Base-by-base conservation (phyloP, 2,797 vertebrate genomes). In the Toxotes lorentzi region DNA sequence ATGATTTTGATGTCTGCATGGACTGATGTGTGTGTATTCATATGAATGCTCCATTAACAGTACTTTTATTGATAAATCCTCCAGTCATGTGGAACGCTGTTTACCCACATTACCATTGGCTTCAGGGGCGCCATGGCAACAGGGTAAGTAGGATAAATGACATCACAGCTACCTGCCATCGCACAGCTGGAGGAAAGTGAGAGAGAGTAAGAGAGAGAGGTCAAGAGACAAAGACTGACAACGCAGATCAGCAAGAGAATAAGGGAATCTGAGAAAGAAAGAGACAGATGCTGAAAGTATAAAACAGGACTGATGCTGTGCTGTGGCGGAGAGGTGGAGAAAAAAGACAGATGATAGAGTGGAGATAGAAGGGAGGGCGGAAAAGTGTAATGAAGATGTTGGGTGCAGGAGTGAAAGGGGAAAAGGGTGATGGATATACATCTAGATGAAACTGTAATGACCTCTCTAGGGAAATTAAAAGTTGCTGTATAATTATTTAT, bases 381-480 rank as follows among this genome's bases (percentile, higher is more conserved):
- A 60, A n/a, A 59, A 68, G 64, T 71, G 59, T 80, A 72, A 89
- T 87, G 68, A 89, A 88, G 63, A 81, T 69, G 76, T 74, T 72
- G 51, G 23, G 43, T 50, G 17, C n/a, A 12, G 50, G 76, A 83
- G 80, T 63, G 63, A 81, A 60, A 73, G 57, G 59, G 76, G 72
- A 27, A 66, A 72, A 70, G 50, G 51, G 17, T 78, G 84, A 86
- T 84, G 60, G 78, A 86, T 90, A 79, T 73, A 73, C 32, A 70
- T 81, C 78, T 13, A 50, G 67, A 77, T 83, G 58, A 80, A 79
- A 73, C 41, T 60, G 71, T 87, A 87, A 90, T 86, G 73, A 90
- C 73, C 45, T 83, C 82, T 78, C 85, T 1, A 53, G 81, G 88
- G 87, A 88, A 91, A 89, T 91, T 85, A 90, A 86, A 88, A 82